A percentile compares a stretch with the other conserved stretches of the same genome.
Evolutionary conservation across 2,888 invertebrate species (phyloP).

Genomic region (Chesias legatella): DNA sequence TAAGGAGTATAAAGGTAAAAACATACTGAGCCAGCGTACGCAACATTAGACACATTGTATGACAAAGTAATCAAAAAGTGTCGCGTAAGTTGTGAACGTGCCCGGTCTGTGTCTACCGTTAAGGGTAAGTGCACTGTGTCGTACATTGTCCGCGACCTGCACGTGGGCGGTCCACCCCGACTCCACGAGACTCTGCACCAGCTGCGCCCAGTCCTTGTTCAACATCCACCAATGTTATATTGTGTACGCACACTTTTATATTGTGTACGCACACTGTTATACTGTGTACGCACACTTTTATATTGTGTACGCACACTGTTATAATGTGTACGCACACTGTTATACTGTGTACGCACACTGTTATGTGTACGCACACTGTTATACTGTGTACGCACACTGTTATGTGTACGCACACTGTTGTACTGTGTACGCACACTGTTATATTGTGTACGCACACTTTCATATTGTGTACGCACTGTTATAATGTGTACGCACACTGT

Average conservation of each 20-base stretch:
- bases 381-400: conserved; percentile 18
- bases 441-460: conserved; percentile 46
- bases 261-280: conserved; percentile 49
- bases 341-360: conserved; percentile 38
- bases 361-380: conserved; percentile 46
- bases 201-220: conserved; percentile 90
- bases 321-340: conserved; percentile 46
- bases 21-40: no score
- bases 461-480: conserved; percentile 43
- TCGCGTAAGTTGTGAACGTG: no score
- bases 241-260: conserved; percentile 34
- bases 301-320: conserved; percentile 46
- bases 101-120: no score
- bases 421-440: no score
- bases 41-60: no score
- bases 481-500: conserved; percentile 46
- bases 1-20: no score
- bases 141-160: conserved; percentile 84
- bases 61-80: no score
- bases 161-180: conserved; percentile 91
- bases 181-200: conserved; percentile 92
- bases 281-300: conserved; percentile 39
- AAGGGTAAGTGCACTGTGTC: conserved; percentile 48
- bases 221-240: conserved; percentile 74
- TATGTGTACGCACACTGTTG: conserved; percentile 12